phyloP scores from a whole-genome alignment of 1,140 invertebrate genomes.

The Cepaea nemoralis region DNA sequence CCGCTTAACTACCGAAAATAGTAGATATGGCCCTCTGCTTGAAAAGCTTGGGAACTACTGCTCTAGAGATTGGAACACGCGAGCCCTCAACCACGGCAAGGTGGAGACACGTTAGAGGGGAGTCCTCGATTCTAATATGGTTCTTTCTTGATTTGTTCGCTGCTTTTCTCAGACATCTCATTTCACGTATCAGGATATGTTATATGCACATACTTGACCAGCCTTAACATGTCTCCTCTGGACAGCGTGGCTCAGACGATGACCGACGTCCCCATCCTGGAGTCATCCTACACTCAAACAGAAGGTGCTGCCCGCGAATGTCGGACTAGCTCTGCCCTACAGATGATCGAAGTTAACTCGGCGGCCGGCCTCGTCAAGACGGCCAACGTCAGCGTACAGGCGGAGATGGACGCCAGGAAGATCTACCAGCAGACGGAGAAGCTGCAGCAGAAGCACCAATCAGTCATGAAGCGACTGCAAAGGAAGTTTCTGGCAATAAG shows the following conservation, averaged over 20 bases:
- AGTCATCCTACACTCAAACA: conserved; percentile 10
- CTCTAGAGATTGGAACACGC: no score
- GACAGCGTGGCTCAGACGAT: conserved; percentile 25
- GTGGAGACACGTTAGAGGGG: no score
- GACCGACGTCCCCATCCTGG: background rate
- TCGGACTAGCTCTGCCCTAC: background rate
- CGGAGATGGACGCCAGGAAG: conserved; percentile 29
- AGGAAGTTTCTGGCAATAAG: conserved; percentile 36
- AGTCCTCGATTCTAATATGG: no score
- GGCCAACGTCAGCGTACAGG: conserved; percentile 28
- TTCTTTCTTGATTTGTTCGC: no score
- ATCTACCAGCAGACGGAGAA: conserved; percentile 25
- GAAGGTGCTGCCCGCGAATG: background rate
- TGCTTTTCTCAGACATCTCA: no score
- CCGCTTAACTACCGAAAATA: no score
- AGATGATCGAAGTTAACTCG: background rate
- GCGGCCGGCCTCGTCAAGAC: background rate
- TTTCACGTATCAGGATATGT: no score
- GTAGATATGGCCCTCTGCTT: no score
- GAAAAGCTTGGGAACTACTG: no score
- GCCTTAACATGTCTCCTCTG: background rate
- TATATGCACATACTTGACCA: background rate
- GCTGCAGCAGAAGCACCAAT: conserved; percentile 20
- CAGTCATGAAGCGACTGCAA: background rate
- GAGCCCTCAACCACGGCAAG: no score